phyloP scores from a whole-genome alignment of 1,140 invertebrate genomes.

The Solenopsis invicta region DNA sequence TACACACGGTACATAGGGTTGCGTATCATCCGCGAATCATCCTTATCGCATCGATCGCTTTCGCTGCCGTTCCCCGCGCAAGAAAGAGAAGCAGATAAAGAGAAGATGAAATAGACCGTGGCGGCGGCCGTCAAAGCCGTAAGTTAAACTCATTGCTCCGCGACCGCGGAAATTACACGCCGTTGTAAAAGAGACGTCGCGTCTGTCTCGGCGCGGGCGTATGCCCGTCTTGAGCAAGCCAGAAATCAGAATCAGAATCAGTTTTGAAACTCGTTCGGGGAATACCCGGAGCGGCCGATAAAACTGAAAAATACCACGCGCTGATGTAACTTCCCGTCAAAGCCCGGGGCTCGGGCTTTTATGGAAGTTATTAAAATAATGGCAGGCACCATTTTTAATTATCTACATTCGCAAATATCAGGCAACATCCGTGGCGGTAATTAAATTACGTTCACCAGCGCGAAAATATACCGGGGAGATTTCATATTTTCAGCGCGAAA shows the following conservation, averaged over 20 bases:
- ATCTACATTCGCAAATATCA: constrained; percentile 43
- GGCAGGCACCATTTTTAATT: constrained; percentile 44
- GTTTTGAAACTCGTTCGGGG: not conserved
- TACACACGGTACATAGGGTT: not conserved
- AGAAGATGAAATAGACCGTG: constrained; percentile 32
- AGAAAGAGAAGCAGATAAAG: not conserved
- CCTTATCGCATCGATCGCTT: constrained; percentile 27
- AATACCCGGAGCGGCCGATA: not conserved
- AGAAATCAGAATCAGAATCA: constrained; percentile 41
- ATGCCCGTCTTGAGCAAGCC: not conserved
- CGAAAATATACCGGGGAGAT: constrained; percentile 29
- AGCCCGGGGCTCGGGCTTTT: not conserved
- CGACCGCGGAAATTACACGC: constrained; percentile 34
- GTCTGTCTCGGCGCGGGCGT: not conserved
- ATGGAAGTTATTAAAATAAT: constrained; percentile 47
- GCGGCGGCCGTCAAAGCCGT: not conserved
- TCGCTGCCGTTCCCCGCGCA: not conserved
- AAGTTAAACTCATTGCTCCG: constrained; percentile 40
- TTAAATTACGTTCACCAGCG: constrained; percentile 42
- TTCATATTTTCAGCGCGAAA: constrained; percentile 24
- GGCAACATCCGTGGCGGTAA: constrained; percentile 11
- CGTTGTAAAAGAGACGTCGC: not conserved
- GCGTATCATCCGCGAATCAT: not conserved
- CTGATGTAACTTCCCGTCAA: not conserved
- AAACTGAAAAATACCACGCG: constrained; percentile 25